Conservation (phyloP, 1,140 invertebrate genomes). For the Drepana arcuata region DNA sequence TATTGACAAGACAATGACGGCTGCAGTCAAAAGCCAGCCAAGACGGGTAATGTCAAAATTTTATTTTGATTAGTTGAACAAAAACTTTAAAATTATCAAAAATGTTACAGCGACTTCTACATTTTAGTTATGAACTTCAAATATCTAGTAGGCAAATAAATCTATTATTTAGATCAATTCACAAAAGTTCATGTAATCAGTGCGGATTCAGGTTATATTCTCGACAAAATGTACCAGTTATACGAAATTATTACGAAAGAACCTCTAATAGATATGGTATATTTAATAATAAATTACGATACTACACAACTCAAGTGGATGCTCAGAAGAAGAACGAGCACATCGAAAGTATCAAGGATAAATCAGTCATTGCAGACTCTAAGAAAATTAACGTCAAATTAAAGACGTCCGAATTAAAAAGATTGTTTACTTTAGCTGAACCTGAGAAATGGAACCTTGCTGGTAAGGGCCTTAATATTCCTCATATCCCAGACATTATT, state of each 20-base stretch:
- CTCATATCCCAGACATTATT: no score
- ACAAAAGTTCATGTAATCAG: conserved; percentile 40
- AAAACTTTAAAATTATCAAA: conserved; percentile 33
- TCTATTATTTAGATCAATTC: conserved; percentile 29
- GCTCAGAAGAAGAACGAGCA: conserved; percentile 39
- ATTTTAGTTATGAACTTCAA: conserved; percentile 42
- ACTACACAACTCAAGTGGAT: conserved; percentile 49
- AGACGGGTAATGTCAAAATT: no score
- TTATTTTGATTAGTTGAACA: conserved; percentile 29
- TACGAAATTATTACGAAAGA: conserved; percentile 51
- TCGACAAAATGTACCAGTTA: conserved; percentile 38
- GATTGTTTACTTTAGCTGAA: conserved; percentile 76
- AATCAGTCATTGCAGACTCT: conserved; percentile 21
- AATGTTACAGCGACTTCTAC: conserved; percentile 53
- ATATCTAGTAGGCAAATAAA: conserved; percentile 36
- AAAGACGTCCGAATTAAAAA: conserved; percentile 74
- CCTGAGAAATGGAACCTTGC: conserved; percentile 81
- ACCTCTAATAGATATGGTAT: conserved; percentile 26
- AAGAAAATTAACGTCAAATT: conserved; percentile 58
- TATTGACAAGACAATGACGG: no score
- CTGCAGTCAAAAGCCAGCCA: no score
- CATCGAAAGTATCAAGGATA: conserved; percentile 31
- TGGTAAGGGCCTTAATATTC: conserved; percentile 59
- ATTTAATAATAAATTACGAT: conserved; percentile 33
- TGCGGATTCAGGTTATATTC: conserved; percentile 55